Base-by-base conservation (phyloP, 2,888 invertebrate species). In the Papilio protenor region DNA sequence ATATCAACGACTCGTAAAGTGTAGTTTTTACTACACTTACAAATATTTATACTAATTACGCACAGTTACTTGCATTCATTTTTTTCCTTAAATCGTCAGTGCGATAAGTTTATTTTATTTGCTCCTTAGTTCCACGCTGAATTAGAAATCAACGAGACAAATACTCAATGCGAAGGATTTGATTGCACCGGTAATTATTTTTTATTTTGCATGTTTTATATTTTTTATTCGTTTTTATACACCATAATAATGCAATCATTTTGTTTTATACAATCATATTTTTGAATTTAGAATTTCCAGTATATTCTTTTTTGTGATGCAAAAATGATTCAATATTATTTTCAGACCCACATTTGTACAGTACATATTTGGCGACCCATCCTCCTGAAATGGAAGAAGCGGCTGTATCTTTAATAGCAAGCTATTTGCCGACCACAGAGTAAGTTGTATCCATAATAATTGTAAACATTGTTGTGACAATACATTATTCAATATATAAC, bases 101-200 rank as follows among this genome's bases (percentile, higher is more conserved):
- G n/a, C n/a, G n/a, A n/a, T n/a, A n/a, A n/a, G n/a, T 23, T 55
- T 70, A 40, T 27, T 18, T 64, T 23, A 75, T 79, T 79, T 73
- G 18, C 55, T 81, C 92, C 92, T 69, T 87, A 97, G 97, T 96
- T 97, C 85, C 97, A 97, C 85, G 97, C 97, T 5, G 97, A 97
- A 90, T 86, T 96, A 78, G 81, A 79, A 6, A 61, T 82, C 70
- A 81, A 78, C 70, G 77, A 80, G 52, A 81, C 80, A 12, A 77
- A 21, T 27, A 49, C 73, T 45, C 74, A 77, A 47, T 70, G 95
- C 95, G 76, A 89, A 92, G 23, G 87, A 89, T 21, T 83, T 83
- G 45, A 84, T 86, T 47, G 81, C 81, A 27, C 82, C 40, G 73
- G 81, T 81, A 64, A 79, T 77, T 79, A 49, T 75, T 45, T 23